A percentile compares a stretch with the other conserved stretches of the same genome.
Conservation (phyloP, 1,140 invertebrate genomes). For the Adelges cooleyi region DNA sequence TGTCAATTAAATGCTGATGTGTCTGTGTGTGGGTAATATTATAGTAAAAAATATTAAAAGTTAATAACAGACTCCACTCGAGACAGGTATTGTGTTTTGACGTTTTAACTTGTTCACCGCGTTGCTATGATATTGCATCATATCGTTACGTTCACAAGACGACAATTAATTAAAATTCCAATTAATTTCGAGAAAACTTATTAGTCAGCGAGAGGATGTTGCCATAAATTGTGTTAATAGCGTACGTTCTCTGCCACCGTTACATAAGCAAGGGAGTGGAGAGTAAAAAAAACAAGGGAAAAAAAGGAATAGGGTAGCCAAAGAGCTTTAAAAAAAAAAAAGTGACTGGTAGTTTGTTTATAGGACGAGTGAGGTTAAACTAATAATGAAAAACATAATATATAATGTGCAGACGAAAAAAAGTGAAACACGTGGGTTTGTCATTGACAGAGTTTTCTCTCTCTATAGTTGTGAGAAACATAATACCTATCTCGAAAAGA, state of each 20-base stretch:
- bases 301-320: not conserved
- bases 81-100: not conserved
- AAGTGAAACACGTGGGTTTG: not conserved
- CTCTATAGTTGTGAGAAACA: not conserved
- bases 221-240: constrained; percentile 16
- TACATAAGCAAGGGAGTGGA: not conserved
- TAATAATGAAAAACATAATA: constrained; percentile 25
- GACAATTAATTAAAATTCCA: constrained; percentile 22
- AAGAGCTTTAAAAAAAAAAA: constrained; percentile 10
- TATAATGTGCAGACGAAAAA: not conserved
- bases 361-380: constrained; percentile 2
- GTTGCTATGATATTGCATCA: not conserved
- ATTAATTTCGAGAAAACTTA: constrained; percentile 18
- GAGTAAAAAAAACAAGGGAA: not conserved
- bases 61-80: no score
- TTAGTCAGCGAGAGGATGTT: not conserved
- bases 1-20: not conserved
- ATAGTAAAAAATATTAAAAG: no score
- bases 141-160: not conserved
- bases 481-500: no score
- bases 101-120: not conserved
- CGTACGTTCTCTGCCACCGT: not conserved
- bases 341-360: constrained; percentile 21
- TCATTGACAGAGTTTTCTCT: not conserved
- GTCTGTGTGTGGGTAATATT: no score